phyloP scores from a whole-genome alignment of 2,113 vertebrate species.

The Cyanocitta stelleri region DNA sequence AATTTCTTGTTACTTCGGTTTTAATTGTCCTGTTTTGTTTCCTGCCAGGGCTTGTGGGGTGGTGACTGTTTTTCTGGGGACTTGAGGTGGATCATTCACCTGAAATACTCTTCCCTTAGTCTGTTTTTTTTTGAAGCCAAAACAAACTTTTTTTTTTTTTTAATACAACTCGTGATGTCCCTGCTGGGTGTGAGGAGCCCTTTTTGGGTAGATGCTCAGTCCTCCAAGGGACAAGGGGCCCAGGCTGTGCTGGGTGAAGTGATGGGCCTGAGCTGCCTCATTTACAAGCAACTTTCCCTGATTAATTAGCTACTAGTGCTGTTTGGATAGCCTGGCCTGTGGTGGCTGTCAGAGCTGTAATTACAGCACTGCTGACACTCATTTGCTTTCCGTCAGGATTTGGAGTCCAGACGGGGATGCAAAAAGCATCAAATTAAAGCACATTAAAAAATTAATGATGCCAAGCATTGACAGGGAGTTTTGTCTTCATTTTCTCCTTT shows the following conservation, averaged over 20 bases:
- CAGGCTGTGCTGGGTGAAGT: background rate
- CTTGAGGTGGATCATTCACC: background rate
- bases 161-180: accelerated
- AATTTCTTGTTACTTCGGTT: background rate
- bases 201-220: background rate
- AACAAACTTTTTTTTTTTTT: background rate
- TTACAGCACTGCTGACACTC: background rate
- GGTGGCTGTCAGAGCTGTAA: background rate
- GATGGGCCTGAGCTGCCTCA: background rate
- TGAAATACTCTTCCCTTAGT: background rate
- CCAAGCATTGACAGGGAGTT: accelerated
- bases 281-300: background rate
- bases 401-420: background rate
- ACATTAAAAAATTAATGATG: accelerated
- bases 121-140: background rate
- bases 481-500: accelerated
- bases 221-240: background rate
- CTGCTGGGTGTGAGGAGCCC: background rate
- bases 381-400: background rate
- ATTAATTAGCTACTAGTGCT: background rate
- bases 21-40: background rate
- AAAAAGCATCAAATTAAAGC: background rate
- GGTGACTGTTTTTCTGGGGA: background rate
- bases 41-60: background rate
- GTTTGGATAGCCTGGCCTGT: background rate